These are phyloP conservation scores for Garrulus glandarius DNA, from an alignment of 2,797 vertebrate species.

Conservation along the genomic window DNA sequence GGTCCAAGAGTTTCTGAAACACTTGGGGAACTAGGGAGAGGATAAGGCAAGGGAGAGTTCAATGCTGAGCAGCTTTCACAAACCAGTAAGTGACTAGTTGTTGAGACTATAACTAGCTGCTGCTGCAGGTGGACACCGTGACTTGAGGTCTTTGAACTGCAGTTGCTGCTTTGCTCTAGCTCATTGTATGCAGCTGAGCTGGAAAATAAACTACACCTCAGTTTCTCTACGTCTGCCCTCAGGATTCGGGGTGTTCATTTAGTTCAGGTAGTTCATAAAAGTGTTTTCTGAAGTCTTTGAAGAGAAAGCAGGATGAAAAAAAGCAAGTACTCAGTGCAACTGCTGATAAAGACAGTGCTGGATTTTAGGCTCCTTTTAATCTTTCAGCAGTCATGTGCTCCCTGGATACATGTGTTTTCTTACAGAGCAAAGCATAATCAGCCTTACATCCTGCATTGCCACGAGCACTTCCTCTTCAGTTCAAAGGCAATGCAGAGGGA, in stretches of 20 bases:
- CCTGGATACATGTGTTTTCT: constrained; percentile 8
- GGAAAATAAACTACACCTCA: neutral
- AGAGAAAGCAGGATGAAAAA: neutral
- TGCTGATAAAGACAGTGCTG: neutral
- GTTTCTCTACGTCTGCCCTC: neutral
- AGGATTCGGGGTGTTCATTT: neutral
- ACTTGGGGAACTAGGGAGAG: neutral
- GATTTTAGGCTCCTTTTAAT: constrained; percentile 35
- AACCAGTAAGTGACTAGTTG: neutral
- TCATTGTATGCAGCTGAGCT: neutral
- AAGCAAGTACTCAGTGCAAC: neutral
- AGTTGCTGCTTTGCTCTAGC: neutral
- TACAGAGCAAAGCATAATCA: constrained; percentile 2
- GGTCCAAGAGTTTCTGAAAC: neutral
- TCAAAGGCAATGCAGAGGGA: constrained; percentile 30
- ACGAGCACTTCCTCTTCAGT: constrained; percentile 57
- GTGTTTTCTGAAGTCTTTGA: neutral
- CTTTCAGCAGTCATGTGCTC: constrained; percentile 27
- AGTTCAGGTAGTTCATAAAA: neutral
- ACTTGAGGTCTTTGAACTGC: neutral
- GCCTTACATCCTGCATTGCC: constrained; percentile 56
- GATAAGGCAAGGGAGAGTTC: neutral
- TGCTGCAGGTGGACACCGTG: neutral
- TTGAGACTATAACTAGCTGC: neutral
- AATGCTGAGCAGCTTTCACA: neutral